Evolutionary conservation across 2,888 invertebrate species (phyloP).

Genomic region (Oconnorella tubifera): DNA sequence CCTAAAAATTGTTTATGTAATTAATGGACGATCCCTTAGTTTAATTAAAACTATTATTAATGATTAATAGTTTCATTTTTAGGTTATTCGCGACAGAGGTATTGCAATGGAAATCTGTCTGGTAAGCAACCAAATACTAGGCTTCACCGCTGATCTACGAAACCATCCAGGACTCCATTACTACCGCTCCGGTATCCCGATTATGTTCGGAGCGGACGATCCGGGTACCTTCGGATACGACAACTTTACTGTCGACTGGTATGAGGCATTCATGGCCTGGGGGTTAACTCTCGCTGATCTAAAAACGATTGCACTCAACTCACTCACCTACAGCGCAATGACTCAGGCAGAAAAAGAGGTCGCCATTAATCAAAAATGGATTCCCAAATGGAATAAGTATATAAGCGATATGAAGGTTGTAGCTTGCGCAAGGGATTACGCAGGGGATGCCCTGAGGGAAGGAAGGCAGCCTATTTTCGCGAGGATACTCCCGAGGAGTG

Average conservation of each 20-base stretch:
- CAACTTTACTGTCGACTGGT: conserved; percentile 39
- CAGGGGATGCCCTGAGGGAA: conserved; percentile 1
- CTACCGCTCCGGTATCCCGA: conserved; percentile 32
- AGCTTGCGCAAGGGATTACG: conserved; percentile 25
- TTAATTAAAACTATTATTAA: too few relatives aligned
- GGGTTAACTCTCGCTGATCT: conserved; percentile 37
- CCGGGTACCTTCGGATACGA: conserved; percentile 41
- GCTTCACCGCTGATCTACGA: conserved; percentile 35
- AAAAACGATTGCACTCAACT: conserved; percentile 35
- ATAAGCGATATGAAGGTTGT: conserved; percentile 22
- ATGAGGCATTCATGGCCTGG: conserved; percentile 38
- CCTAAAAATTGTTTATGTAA: too few relatives aligned
- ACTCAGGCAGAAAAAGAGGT: conserved; percentile 20
- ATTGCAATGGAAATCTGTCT: conserved; percentile 36
- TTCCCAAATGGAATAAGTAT: conserved; percentile 31
- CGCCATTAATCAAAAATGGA: conserved; percentile 34
- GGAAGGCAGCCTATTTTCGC: conserved; percentile 9
- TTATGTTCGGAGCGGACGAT: conserved; percentile 39
- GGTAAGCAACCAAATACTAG: conserved; percentile 38
- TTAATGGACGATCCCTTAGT: too few relatives aligned
- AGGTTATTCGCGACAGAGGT: conserved; percentile 22
- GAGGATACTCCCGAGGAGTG: conserved; percentile 27
- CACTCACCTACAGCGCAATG: conserved; percentile 35
- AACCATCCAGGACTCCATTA: conserved; percentile 36
- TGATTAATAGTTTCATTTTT: too few relatives aligned